phyloP scores from a whole-genome alignment of 2,797 vertebrate genomes.

The Menidia menidia region DNA sequence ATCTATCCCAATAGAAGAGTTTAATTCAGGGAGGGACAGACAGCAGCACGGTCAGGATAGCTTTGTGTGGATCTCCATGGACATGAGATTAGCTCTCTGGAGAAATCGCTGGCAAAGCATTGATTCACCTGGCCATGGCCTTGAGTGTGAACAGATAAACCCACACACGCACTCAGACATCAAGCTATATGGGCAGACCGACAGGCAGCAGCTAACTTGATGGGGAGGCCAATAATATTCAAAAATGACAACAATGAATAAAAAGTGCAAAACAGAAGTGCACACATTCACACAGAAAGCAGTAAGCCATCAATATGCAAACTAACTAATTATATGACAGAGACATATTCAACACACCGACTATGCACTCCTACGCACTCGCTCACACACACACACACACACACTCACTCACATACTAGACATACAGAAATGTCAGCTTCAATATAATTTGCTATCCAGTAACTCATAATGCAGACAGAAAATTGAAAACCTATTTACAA shows the following conservation, averaged over 20 bases:
- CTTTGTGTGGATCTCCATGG: slow-evolving; percentile 65
- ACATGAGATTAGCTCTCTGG: slow-evolving; percentile 66
- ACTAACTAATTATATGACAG: slow-evolving; percentile 77
- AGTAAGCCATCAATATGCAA: slow-evolving; percentile 78
- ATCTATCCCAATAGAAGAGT: slow-evolving; percentile 58
- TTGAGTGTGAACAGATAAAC: slow-evolving; percentile 33
- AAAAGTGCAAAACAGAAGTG: slow-evolving; percentile 46
- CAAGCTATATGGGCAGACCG: slow-evolving; percentile 57
- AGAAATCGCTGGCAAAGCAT: slow-evolving; percentile 71
- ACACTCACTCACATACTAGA: slow-evolving; percentile 25
- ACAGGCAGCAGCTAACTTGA: slow-evolving; percentile 76
- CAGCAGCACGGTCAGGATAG: slow-evolving; percentile 35
- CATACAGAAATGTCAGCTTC: slow-evolving; percentile 70
- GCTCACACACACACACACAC: slow-evolving; percentile 7
- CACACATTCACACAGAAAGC: slow-evolving; percentile 52
- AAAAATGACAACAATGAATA: slow-evolving; percentile 57
- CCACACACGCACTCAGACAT: slow-evolving; percentile 29
- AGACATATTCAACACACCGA: slow-evolving; percentile 59
- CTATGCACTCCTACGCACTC: slow-evolving; percentile 34
- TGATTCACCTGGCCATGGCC: slow-evolving; percentile 68
- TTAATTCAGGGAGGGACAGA: slow-evolving; percentile 51
- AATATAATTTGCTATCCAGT: slow-evolving; percentile 70
- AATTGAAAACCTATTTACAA: slow-evolving; percentile 75
- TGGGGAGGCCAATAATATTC: slow-evolving; percentile 75
- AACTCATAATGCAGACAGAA: slow-evolving; percentile 50